A percentile compares a stretch with the other conserved stretches of the same genome.
Evolutionary conservation across 2,888 invertebrate genomes (phyloP).

Genomic region (Therioaphis trifolii): DNA sequence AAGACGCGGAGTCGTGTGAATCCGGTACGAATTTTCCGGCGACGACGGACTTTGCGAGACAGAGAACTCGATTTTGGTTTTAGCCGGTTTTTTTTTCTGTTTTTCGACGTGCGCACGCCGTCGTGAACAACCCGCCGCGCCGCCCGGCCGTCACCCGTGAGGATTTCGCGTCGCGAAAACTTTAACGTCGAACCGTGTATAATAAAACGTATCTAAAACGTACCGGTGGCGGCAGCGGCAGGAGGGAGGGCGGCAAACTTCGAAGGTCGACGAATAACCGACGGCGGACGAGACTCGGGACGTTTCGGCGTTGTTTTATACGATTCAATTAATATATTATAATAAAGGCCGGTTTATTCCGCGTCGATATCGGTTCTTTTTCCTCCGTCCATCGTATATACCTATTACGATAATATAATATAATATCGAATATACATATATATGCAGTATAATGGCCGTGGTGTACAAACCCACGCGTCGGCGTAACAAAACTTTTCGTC

Average conservation of each 20-base stretch:
- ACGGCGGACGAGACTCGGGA: background rate
- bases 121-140: background rate
- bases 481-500: background rate
- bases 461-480: no score
- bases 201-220: no score
- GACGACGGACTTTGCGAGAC: background rate
- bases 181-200: constrained; percentile 25
- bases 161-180: constrained; percentile 6
- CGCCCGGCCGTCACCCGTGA: background rate
- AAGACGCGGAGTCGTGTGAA: no score
- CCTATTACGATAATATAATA: no score
- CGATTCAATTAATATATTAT: constrained; percentile 7
- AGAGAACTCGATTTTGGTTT: background rate
- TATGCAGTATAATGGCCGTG: no score
- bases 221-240: no score
- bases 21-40: background rate
- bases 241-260: background rate
- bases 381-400: background rate
- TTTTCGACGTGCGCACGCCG: background rate
- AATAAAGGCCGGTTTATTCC: background rate
- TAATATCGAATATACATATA: no score
- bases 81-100: background rate
- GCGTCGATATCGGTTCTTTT: background rate
- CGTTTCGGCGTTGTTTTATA: background rate
- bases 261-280: constrained; percentile 25